phyloP scores from a whole-genome alignment of 2,113 vertebrate species.

The Vicugna pacos region DNA sequence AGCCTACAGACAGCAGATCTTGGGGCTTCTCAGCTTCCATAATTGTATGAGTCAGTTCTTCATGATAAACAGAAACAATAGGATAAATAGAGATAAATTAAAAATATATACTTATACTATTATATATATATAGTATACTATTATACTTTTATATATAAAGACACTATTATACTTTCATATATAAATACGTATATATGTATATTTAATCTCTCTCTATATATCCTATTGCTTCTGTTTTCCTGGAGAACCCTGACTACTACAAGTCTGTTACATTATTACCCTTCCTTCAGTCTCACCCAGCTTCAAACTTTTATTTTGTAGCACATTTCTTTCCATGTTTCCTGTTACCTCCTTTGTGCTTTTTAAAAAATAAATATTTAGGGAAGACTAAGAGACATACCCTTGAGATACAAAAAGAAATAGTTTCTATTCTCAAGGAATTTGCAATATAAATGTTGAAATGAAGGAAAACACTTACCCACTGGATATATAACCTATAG shows the following conservation, averaged over 20 bases:
- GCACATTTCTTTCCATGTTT: background rate
- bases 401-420: background rate
- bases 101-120: background rate
- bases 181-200: no score
- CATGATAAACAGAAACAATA: background rate
- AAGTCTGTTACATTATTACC: background rate
- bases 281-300: background rate
- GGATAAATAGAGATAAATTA: background rate
- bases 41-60: background rate
- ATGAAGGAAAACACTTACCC: background rate
- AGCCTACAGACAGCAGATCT: background rate
- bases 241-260: background rate
- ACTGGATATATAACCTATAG: background rate
- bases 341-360: background rate
- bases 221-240: background rate
- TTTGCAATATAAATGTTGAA: background rate
- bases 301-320: background rate
- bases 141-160: background rate
- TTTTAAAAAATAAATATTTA: slow-evolving; percentile 54
- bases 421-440: slow-evolving; percentile 14
- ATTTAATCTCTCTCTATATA: no score
- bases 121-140: background rate
- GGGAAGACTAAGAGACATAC: background rate
- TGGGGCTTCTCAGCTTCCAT: background rate
- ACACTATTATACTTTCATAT: background rate